Percentiles rank a stretch among this genome's conserved stretches.
These are phyloP conservation scores for Psix sp. DNA, from an alignment of 1,140 invertebrate species.

Conservation along the genomic window DNA sequence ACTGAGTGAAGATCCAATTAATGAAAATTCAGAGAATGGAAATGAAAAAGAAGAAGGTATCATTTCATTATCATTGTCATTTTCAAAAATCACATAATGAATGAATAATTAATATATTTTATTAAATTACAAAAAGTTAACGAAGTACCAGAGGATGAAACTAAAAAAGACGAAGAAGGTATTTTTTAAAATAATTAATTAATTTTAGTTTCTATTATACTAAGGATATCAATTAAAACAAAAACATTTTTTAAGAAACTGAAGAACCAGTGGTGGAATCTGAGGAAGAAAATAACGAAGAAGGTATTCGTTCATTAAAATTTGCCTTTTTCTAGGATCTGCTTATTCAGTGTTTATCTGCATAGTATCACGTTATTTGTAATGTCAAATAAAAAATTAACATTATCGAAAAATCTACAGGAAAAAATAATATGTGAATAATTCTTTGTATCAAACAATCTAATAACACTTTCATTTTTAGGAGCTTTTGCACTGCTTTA, in stretches of 20 bases:
- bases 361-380: no score
- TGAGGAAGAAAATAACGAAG: constrained; percentile 43
- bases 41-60: constrained; percentile 9
- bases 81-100: constrained; percentile 5
- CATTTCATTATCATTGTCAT: not conserved
- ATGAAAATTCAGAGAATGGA: not conserved
- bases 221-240: no score
- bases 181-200: not conserved
- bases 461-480: no score
- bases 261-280: constrained; percentile 9
- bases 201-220: no score
- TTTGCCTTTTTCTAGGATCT: no score
- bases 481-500: no score
- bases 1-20: not conserved
- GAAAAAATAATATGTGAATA: no score
- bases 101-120: not conserved
- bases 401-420: no score
- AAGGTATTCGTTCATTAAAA: constrained; percentile 25
- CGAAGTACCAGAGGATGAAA: not conserved
- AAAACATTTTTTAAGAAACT: constrained; percentile 14
- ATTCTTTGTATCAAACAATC: no score
- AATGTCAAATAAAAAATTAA: no score
- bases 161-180: constrained; percentile 16
- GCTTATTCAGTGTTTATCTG: no score
- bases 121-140: constrained; percentile 3